Percentiles rank a stretch among this genome's conserved stretches.
Conservation (phyloP, 2,113 vertebrate genomes). For the Burhinus bistriatus region DNA sequence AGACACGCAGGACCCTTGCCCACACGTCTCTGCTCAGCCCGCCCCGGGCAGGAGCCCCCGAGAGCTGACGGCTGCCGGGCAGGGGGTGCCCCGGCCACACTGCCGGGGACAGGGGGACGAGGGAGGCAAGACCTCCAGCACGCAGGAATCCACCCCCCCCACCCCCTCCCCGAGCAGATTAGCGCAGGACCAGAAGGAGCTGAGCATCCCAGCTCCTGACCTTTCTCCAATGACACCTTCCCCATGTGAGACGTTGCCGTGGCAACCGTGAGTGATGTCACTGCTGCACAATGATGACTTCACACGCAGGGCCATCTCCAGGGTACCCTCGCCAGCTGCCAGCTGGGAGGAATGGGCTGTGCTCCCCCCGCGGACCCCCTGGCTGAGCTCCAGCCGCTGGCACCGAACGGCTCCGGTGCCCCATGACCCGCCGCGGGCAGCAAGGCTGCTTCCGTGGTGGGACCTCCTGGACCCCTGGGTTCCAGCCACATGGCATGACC, state of each 20-base stretch:
- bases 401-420: not conserved
- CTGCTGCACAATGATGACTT: slow-evolving; percentile 18
- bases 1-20: not conserved
- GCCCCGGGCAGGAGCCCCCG: not conserved
- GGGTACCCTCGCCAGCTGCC: not conserved
- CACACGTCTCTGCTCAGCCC: accelerated
- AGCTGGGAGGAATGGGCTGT: not conserved
- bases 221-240: slow-evolving; percentile 50
- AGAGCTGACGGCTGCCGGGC: not conserved
- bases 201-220: slow-evolving; percentile 28
- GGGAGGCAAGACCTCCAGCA: not conserved
- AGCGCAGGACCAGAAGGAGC: not conserved
- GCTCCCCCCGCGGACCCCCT: accelerated
- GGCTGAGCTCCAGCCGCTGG: accelerated
- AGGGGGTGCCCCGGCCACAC: not conserved
- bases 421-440: accelerated
- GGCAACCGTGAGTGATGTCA: slow-evolving; percentile 45
- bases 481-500: accelerated
- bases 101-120: accelerated
- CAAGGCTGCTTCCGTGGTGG: accelerated
- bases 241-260: not conserved
- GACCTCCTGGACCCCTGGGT: not conserved
- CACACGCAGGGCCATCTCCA: slow-evolving; percentile 7
- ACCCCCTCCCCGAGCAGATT: not conserved
- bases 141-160: too few relatives aligned